phyloP scores from a whole-genome alignment of 2,888 invertebrate genomes.

The Euspilapteryx auroguttella region DNA sequence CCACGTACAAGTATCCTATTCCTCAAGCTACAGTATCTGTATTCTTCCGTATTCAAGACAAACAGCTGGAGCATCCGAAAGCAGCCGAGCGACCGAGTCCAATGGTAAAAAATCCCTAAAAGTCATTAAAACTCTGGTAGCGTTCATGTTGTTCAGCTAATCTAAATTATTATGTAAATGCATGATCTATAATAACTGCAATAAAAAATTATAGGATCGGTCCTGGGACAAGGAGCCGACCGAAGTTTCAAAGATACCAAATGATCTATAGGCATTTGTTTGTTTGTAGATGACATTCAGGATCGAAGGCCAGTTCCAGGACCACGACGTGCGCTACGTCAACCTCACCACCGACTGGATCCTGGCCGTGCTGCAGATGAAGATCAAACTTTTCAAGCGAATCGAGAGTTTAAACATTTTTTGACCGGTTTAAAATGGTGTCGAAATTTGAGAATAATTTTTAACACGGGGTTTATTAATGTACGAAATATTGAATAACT shows the following conservation, averaged over 20 bases:
- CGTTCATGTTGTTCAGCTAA: too few species aligned
- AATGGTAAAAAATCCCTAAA: too few species aligned
- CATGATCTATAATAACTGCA: too few species aligned
- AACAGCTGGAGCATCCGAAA: constrained; percentile 18
- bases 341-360: constrained; percentile 25
- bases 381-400: constrained; percentile 22
- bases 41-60: constrained; percentile 33
- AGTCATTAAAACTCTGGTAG: too few species aligned
- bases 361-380: constrained; percentile 28
- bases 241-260: too few species aligned
- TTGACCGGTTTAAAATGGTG: too few species aligned
- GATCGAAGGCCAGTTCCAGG: constrained; percentile 27
- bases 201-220: too few species aligned
- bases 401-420: constrained; percentile 12
- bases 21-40: constrained; percentile 40
- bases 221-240: too few species aligned
- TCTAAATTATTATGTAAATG: too few species aligned
- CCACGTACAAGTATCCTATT: constrained; percentile 30
- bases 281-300: constrained; percentile 28
- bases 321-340: constrained; percentile 28
- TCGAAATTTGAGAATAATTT: neutral
- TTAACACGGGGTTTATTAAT: neutral
- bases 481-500: neutral
- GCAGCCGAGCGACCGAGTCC: too few species aligned
- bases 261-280: too few species aligned